These are phyloP conservation scores for Cyprinodon variegatus DNA, from an alignment of 2,113 vertebrate genomes.

Conservation along the genomic window DNA sequence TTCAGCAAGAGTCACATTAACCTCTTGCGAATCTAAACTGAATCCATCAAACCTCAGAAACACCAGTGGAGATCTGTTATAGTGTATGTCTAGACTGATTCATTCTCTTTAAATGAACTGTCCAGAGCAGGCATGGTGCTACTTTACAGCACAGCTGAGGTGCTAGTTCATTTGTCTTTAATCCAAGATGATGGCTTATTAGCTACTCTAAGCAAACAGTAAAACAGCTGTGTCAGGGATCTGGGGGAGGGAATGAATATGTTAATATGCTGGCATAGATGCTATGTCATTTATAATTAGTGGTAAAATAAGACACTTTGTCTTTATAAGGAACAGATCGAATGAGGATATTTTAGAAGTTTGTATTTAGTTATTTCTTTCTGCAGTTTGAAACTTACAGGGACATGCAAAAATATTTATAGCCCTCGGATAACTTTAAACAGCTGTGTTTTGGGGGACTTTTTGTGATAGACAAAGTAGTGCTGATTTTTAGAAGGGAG, in stretches of 20 bases:
- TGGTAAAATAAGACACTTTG: slow-evolving; percentile 4
- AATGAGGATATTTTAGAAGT: slow-evolving; percentile 7
- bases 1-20: neutral
- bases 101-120: slow-evolving; percentile 13
- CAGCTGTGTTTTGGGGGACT: neutral
- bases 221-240: slow-evolving; percentile 51
- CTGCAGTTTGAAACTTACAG: slow-evolving; percentile 6
- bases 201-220: slow-evolving; percentile 48
- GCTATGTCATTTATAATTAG: slow-evolving; percentile 31
- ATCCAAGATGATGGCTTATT: slow-evolving; percentile 63
- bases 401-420: neutral
- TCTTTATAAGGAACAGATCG: slow-evolving; percentile 20
- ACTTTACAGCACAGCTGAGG: slow-evolving; percentile 27
- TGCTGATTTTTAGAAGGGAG: neutral
- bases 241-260: slow-evolving; percentile 46
- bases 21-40: slow-evolving; percentile 1
- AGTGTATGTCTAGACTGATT: neutral
- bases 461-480: neutral
- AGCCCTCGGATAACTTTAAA: neutral
- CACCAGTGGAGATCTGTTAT: neutral
- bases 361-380: neutral
- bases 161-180: slow-evolving; percentile 53
- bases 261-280: slow-evolving; percentile 34
- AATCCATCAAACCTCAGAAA: slow-evolving; percentile 11
- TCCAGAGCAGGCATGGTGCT: slow-evolving; percentile 12